Percentiles rank a stretch among this genome's conserved stretches.
phyloP scores from a whole-genome alignment of 2,113 vertebrate species.

The Alexandromys fortis region DNA sequence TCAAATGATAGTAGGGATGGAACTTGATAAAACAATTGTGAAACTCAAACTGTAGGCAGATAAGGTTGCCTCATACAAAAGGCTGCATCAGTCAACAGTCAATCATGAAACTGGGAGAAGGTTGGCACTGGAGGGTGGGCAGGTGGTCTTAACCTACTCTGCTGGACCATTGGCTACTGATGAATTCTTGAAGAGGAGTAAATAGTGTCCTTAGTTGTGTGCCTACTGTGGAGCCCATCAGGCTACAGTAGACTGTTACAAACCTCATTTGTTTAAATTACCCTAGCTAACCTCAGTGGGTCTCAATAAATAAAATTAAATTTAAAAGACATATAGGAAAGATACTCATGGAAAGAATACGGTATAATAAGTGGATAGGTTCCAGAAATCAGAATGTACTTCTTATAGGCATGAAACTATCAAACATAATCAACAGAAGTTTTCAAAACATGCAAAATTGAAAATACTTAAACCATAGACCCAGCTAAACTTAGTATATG shows the following conservation, averaged over 20 bases:
- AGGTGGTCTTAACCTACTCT: background rate
- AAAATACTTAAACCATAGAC: background rate
- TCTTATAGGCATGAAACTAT: background rate
- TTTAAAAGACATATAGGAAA: background rate
- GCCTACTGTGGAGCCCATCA: background rate
- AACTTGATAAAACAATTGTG: too few relatives aligned
- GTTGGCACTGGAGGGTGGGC: background rate
- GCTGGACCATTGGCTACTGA: background rate
- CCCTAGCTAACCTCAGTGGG: background rate
- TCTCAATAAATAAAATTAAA: background rate
- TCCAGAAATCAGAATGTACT: background rate
- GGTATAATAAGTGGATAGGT: background rate
- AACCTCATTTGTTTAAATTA: background rate
- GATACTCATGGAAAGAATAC: background rate
- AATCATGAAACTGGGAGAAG: too few relatives aligned
- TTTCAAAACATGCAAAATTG: background rate
- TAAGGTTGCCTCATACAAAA: background rate
- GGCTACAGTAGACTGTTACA: background rate
- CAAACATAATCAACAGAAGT: background rate
- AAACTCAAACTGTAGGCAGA: background rate
- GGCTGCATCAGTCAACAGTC: background rate
- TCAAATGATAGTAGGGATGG: too few relatives aligned
- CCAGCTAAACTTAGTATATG: background rate
- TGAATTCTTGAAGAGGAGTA: too few relatives aligned
- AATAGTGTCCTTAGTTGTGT: background rate